Base-by-base conservation (phyloP, 2,888 invertebrate genomes). In the Heteropelma amictum region DNA sequence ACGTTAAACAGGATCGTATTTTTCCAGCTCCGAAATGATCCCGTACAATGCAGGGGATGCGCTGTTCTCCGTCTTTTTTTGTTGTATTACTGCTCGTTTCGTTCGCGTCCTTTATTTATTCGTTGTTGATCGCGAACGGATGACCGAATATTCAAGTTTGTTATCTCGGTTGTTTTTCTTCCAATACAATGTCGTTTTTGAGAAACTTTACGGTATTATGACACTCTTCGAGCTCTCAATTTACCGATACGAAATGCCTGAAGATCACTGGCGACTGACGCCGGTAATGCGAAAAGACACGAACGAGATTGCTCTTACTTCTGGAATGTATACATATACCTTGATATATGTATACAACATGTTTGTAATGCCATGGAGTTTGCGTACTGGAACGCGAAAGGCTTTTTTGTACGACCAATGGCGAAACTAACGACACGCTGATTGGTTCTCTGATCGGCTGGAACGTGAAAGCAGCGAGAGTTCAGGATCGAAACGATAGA, bases 261-360 rank as follows among this genome's bases (percentile, higher is more conserved):
- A 65, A 76, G 67, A 76, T 58, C 63, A 76, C 71, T 76, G 75
- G 72, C 68, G 72, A 76, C 71, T 76, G 75, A 76, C 68, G 72
- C 72, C 76, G 76, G 76, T 53, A 63, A 42, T 61, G 38, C n/a
- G n/a, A n/a, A 28, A 60, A 53, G 64, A 65, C 33, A 61, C 65
- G 54, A 47, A 71, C 61, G 54, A 53, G 69, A 28, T 51, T 61
- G 45, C 47, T 58, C 49, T 58, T 58, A 58, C 58, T 3, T 28
- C 51, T 51, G 63, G 51, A 51, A 63, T 61, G 26, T 49, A 2
- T 47, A n/a, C 19, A 21, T 12, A 28, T 28, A 14, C 12, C 5
- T 38, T 12, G 21, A 40, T 38, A 23, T 26, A 5, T 33, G 12
- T 8, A 30, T 33, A 38, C 14, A 6, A 56, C 10, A 38, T 12